Base-by-base conservation (phyloP, 2,888 invertebrate genomes). In the Eurois occulta region DNA sequence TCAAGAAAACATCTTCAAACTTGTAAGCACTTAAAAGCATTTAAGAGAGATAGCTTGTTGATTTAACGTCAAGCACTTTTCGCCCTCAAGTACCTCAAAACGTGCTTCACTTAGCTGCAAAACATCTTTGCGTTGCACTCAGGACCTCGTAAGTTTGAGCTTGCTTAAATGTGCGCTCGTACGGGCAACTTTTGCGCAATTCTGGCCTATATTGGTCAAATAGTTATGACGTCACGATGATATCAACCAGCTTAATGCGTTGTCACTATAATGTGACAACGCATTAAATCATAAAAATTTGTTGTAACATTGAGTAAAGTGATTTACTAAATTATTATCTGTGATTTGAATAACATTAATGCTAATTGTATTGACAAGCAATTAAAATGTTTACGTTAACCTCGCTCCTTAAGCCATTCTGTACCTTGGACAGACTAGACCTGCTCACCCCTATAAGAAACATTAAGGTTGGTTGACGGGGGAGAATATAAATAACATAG, bases 71-170 rank as follows among this genome's bases (percentile, higher is more conserved):
- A 70, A 80, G 55, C 70, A 48, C 64, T 81, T 78, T 62, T n/a
- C 76, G 76, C 48, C 10, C 52, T 38, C 38, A 68, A 65, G 60
- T 69, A 62, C 72, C 70, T 83, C 55, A 55, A 72, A 84, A 80
- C 55, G 52, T 76, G 67, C 72, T 73, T 67, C 41, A 75, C 66
- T 77, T 75, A 73, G 71, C 70, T 72, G 35, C 69, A 68, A 75
- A 81, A 81, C 66, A 87, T 78, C 65, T 87, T 86, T 73, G 76
- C 87, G 62, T 68, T 87, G 85, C 85, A 85, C 86, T 87, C 48
- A 78, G 24, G 41, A 84, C 21, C 24, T 70, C 66, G 24, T 8
- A 38, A 73, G 75, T 73, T 68, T 72, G 28, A 38, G 74, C 41
- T 73, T 55, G 74, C 75, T 74, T 77, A 74, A 74, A 35, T 41